These are phyloP conservation scores for Mirounga angustirostris DNA, from an alignment of 2,113 vertebrate genomes.

Conservation along the genomic window DNA sequence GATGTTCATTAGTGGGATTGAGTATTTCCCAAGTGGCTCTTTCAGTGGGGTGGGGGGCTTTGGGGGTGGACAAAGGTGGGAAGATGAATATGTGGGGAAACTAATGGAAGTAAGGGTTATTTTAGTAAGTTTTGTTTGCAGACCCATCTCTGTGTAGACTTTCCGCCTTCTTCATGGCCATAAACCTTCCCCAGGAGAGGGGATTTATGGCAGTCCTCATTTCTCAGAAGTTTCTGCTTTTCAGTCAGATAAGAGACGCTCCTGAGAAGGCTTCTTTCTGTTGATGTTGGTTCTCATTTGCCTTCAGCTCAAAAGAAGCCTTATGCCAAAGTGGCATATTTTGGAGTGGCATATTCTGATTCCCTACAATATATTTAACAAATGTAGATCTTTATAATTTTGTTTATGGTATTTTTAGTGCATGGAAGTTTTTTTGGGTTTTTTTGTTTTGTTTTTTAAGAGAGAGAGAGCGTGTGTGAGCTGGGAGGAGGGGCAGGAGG, in stretches of 20 bases:
- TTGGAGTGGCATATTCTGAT: neutral
- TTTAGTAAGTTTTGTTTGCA: neutral
- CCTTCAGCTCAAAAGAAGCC: neutral
- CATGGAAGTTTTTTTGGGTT: neutral
- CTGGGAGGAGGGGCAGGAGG: too few species aligned
- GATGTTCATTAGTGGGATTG: neutral
- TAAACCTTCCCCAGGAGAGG: neutral
- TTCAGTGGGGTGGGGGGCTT: too few species aligned
- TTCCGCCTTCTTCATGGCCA: neutral
- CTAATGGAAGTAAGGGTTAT: neutral
- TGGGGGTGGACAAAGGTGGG: neutral
- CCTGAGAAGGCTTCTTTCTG: neutral
- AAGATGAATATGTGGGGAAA: neutral
- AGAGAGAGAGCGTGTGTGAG: too few species aligned
- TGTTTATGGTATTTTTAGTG: slow-evolving; percentile 25
- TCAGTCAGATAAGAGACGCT: neutral
- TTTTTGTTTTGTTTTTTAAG: neutral
- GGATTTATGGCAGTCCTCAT: neutral
- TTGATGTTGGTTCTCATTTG: neutral
- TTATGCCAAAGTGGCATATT: neutral
- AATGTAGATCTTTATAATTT: neutral
- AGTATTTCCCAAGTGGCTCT: neutral
- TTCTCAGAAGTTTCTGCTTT: neutral
- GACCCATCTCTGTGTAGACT: neutral
- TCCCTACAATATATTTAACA: neutral